Conservation (phyloP, 2,113 vertebrate species). For the Coturnix japonica region DNA sequence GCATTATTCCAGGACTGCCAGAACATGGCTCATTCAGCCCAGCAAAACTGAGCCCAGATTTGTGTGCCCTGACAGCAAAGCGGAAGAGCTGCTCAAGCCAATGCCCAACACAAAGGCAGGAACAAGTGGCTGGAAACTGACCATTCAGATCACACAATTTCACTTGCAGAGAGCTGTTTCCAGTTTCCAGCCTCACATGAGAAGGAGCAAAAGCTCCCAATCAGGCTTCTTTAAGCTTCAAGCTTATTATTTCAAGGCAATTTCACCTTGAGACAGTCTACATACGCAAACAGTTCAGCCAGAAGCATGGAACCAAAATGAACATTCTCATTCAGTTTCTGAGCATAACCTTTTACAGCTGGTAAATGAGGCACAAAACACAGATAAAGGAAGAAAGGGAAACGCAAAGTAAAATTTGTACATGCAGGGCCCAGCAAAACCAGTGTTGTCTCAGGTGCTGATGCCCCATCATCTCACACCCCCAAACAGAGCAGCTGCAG, state of each 20-base stretch:
- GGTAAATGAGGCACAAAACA: neutral
- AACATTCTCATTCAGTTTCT: constrained; percentile 14
- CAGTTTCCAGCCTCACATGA: neutral
- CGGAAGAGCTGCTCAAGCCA: neutral
- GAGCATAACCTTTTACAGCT: neutral
- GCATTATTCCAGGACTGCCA: neutral
- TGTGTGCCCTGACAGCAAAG: neutral
- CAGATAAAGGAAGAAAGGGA: neutral
- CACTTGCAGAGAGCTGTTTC: neutral
- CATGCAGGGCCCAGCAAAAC: neutral
- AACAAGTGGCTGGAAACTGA: neutral
- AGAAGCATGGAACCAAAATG: constrained; percentile 34
- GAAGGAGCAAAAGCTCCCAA: neutral
- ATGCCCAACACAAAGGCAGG: neutral
- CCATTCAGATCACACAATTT: neutral
- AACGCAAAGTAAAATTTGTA: neutral
- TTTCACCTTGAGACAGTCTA: constrained; percentile 17
- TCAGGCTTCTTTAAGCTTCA: neutral
- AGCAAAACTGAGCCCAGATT: neutral
- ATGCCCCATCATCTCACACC: neutral
- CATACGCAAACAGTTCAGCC: constrained; percentile 15
- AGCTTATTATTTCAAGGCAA: constrained; percentile 39
- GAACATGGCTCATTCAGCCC: neutral
- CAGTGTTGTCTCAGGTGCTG: neutral
- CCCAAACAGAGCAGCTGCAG: neutral